phyloP scores from a whole-genome alignment of 1,140 invertebrate genomes.

The Maniola jurtina region DNA sequence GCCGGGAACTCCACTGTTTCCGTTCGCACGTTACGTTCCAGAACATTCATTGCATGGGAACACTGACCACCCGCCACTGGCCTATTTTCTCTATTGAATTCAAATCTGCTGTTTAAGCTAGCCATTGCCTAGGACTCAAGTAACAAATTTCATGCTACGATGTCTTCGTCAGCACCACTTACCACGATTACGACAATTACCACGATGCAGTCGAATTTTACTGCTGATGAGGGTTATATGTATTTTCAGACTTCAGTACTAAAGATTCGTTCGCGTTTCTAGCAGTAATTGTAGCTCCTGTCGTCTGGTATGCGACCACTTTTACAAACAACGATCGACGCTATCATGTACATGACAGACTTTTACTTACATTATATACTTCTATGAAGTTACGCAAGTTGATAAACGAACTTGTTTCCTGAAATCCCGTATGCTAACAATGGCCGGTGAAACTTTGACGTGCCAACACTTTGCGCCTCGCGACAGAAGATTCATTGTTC shows the following conservation, averaged over 20 bases:
- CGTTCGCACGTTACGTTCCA: neutral
- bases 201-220: too few relatives aligned
- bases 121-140: too few relatives aligned
- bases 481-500: slow-evolving; percentile 2
- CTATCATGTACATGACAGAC: neutral
- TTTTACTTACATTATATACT: neutral
- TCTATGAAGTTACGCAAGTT: neutral
- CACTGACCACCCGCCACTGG: neutral
- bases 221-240: too few relatives aligned
- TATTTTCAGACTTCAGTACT: too few relatives aligned
- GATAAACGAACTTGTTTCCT: neutral
- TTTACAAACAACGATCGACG: too few relatives aligned
- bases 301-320: too few relatives aligned
- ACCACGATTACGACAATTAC: too few relatives aligned
- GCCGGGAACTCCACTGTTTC: neutral
- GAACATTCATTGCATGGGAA: neutral
- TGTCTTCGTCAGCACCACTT: too few relatives aligned
- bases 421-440: neutral
- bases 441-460: slow-evolving; percentile 1
- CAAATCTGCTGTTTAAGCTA: neutral
- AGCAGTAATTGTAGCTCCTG: too few relatives aligned
- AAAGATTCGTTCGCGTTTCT: too few relatives aligned
- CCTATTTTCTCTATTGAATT: neutral
- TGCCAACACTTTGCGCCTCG: neutral
- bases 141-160: too few relatives aligned